Conservation (phyloP, 2,113 vertebrate genomes). For the Sebastes schlegelii region DNA sequence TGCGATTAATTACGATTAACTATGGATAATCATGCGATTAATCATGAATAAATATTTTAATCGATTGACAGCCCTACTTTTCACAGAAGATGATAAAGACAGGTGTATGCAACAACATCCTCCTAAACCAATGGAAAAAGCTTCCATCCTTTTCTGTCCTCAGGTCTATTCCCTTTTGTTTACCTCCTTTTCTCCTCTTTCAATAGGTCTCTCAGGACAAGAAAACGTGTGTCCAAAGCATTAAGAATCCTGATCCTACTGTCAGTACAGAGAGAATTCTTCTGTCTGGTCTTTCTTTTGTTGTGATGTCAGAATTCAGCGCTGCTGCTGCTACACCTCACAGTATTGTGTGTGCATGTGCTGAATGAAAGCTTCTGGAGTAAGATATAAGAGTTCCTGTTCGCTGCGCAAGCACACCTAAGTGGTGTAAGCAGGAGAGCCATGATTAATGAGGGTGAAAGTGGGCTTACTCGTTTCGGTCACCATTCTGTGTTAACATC, state of each 20-base stretch:
- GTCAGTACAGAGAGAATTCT: background rate
- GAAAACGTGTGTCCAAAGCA: background rate
- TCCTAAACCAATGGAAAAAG: background rate
- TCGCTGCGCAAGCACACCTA: background rate
- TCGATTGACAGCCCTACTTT: background rate
- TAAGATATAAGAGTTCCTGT: background rate
- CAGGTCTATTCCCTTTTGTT: background rate
- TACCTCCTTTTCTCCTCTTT: background rate
- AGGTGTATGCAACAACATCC: background rate
- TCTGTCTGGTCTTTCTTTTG: background rate
- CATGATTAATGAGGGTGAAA: slow-evolving; percentile 53
- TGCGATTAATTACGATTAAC: too few relatives aligned
- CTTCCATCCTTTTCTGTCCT: background rate
- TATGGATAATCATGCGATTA: too few relatives aligned
- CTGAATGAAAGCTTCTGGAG: background rate
- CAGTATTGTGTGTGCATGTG: background rate
- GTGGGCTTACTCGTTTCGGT: slow-evolving; percentile 9
- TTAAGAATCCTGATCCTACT: background rate
- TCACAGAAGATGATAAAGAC: background rate
- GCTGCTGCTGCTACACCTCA: background rate
- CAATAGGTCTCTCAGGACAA: background rate
- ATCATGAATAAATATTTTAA: too few relatives aligned
- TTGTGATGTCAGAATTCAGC: background rate
- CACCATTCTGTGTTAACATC: background rate
- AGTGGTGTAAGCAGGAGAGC: slow-evolving; percentile 10